A percentile compares a stretch with the other conserved stretches of the same genome.
Evolutionary conservation across 1,140 invertebrate genomes (phyloP).

Genomic region (Meloidogyne exigua): DNA sequence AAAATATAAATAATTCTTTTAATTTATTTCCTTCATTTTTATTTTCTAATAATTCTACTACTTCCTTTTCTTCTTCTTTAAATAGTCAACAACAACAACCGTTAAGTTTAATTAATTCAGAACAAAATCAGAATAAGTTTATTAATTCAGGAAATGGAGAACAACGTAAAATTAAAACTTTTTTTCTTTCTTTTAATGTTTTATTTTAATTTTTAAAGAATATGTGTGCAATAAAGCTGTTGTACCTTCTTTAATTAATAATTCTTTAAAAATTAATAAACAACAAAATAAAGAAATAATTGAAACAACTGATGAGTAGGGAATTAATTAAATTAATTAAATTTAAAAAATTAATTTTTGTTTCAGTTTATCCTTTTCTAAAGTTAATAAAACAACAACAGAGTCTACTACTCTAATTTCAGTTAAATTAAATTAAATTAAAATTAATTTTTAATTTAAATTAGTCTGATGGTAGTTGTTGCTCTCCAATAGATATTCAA

Average conservation of each 20-base stretch:
- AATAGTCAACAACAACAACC: not conserved
- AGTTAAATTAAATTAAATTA: not conserved
- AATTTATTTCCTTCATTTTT: not conserved
- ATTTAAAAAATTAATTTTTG: not conserved
- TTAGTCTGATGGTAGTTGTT: conserved; percentile 13
- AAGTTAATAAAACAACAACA: not conserved
- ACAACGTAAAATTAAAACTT: too few species aligned
- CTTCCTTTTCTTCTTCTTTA: too few species aligned
- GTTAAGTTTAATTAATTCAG: too few species aligned
- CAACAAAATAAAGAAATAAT: not conserved
- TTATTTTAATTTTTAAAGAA: too few species aligned
- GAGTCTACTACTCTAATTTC: not conserved
- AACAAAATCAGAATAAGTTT: not conserved
- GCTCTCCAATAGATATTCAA: not conserved
- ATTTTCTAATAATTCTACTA: too few species aligned
- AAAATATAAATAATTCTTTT: not conserved
- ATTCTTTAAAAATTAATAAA: too few species aligned
- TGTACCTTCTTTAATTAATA: too few species aligned
- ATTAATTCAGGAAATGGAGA: not conserved
- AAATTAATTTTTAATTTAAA: conserved; percentile 9
- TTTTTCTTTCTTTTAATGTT: too few species aligned
- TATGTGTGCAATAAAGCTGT: too few species aligned
- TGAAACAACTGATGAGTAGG: too few species aligned
- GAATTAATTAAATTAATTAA: not conserved
- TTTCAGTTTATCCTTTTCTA: not conserved